Percentiles rank a stretch among this genome's conserved stretches.
phyloP scores from a whole-genome alignment of 2,113 vertebrate species.

The Petrocephalus zakoni region DNA sequence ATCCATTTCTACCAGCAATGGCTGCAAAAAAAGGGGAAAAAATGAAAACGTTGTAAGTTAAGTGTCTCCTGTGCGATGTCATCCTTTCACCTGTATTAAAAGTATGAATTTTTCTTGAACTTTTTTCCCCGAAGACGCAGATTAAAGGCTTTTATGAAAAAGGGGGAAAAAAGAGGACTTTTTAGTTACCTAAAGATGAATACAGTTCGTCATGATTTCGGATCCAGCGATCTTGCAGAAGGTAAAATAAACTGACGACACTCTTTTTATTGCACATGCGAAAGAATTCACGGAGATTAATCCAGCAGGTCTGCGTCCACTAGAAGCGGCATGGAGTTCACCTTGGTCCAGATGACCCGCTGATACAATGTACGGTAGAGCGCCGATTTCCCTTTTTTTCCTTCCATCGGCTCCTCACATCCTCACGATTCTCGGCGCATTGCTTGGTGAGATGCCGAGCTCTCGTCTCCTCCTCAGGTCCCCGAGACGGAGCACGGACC shows the following conservation, averaged over 20 bases:
- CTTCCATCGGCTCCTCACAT: constrained; percentile 59
- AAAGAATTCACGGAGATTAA: constrained; percentile 67
- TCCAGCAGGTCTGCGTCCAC: constrained; percentile 66
- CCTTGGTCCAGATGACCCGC: constrained; percentile 52
- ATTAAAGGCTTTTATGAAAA: constrained; percentile 32
- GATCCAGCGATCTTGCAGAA: constrained; percentile 65
- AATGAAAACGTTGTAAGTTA: constrained; percentile 27
- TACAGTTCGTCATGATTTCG: constrained; percentile 31
- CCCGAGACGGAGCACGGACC: constrained; percentile 66
- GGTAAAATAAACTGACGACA: constrained; percentile 57
- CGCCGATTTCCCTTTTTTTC: constrained; percentile 21
- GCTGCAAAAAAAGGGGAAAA: constrained; percentile 29
- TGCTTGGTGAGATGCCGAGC: constrained; percentile 71
- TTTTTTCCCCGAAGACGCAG: constrained; percentile 29
- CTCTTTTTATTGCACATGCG: constrained; percentile 59
- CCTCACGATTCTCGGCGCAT: constrained; percentile 70
- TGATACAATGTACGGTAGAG: constrained; percentile 48
- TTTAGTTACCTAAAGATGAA: constrained; percentile 34
- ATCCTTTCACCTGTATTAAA: constrained; percentile 36
- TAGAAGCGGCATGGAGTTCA: constrained; percentile 64
- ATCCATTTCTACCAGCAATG: constrained; percentile 52
- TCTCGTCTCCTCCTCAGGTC: constrained; percentile 52
- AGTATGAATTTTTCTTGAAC: constrained; percentile 39
- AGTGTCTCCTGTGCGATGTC: constrained; percentile 49
- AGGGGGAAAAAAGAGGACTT: constrained; percentile 42